Conservation (phyloP, 2,888 invertebrate species). For the Azorinus chamasolen region DNA sequence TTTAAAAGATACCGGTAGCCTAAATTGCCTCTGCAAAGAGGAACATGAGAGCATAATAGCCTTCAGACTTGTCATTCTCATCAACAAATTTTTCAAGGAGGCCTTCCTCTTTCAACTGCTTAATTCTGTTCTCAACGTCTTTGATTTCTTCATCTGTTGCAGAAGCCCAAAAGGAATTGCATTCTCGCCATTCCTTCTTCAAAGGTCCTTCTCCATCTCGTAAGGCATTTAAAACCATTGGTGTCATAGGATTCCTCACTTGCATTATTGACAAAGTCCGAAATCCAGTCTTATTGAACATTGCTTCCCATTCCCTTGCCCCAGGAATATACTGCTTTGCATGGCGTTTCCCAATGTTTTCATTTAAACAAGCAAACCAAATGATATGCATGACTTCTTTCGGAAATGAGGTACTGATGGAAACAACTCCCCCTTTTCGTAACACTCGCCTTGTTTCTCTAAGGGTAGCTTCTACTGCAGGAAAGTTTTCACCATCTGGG, state of each 20-base stretch:
- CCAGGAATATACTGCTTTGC: conserved; percentile 6
- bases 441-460: conserved; percentile 25
- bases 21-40: not conserved
- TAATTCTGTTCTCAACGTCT: conserved; percentile 24
- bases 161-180: conserved; percentile 36
- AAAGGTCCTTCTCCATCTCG: conserved; percentile 11
- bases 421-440: conserved; percentile 20
- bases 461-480: conserved; percentile 21
- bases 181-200: conserved; percentile 31
- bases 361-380: conserved; percentile 16
- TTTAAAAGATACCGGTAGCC: too few species aligned
- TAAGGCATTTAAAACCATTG: too few species aligned
- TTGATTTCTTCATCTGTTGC: conserved; percentile 25
- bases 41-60: not conserved
- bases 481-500: conserved; percentile 33
- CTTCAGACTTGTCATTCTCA: conserved; percentile 10
- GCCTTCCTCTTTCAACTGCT: conserved; percentile 16
- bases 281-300: conserved; percentile 5
- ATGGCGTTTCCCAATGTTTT: conserved; percentile 11
- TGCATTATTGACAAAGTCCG: too few species aligned
- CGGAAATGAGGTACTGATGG: conserved; percentile 8
- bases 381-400: not conserved
- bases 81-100: conserved; percentile 31
- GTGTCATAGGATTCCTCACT: too few species aligned
- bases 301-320: not conserved